Evolutionary conservation across 2,113 vertebrate species (phyloP).

Genomic region (Dipodomys stephensi): DNA sequence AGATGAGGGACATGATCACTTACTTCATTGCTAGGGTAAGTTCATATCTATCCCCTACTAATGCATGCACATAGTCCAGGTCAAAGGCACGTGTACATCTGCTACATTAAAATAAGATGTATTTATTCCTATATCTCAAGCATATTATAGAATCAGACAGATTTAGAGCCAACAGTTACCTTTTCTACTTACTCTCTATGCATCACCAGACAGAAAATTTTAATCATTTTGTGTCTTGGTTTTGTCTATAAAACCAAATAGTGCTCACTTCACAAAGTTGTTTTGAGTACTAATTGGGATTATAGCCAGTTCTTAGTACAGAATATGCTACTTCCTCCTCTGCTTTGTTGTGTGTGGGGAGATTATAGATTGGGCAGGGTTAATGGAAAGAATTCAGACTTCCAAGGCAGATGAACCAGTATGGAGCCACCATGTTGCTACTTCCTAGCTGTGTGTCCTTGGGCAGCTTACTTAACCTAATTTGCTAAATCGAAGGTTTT

Average conservation of each 20-base stretch:
- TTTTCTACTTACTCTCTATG: background rate
- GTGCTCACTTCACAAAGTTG: background rate
- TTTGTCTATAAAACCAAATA: background rate
- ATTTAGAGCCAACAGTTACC: background rate
- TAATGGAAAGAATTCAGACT: background rate
- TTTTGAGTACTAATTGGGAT: background rate
- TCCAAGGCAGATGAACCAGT: background rate
- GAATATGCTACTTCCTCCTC: background rate
- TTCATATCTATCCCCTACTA: background rate
- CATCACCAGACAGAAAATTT: background rate
- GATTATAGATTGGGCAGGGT: too few relatives aligned
- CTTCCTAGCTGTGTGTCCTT: background rate
- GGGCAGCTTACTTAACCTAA: slow-evolving; percentile 48
- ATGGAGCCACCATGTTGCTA: background rate
- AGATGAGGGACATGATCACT: background rate
- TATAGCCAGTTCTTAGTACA: background rate
- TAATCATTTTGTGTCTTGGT: background rate
- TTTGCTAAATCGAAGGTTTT: slow-evolving; percentile 46
- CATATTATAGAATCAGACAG: background rate
- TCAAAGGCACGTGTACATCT: background rate
- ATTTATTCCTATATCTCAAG: slow-evolving; percentile 27
- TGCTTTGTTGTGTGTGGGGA: background rate
- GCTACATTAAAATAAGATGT: background rate
- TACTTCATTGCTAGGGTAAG: background rate
- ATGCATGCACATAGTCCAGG: background rate